Conservation (phyloP, 2,888 invertebrate genomes). For the Congeria kusceri region DNA sequence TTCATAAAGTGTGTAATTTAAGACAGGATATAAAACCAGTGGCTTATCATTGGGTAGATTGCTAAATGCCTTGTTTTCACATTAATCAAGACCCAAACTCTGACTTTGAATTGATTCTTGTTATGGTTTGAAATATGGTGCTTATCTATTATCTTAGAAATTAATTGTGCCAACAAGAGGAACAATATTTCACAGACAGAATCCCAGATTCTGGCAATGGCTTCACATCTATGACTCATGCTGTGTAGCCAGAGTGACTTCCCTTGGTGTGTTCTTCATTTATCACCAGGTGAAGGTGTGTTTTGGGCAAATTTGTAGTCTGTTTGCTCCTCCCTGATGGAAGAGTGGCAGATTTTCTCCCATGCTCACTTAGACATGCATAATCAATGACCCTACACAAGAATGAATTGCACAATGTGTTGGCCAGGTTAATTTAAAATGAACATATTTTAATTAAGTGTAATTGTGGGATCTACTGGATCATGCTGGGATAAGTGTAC, state of each 20-base stretch:
- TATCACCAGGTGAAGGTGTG: too few relatives aligned
- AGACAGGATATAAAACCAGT: constrained; percentile 29
- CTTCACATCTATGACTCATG: background rate
- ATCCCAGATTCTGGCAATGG: background rate
- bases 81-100: constrained; percentile 32
- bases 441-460: background rate
- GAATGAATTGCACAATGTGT: background rate
- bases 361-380: background rate
- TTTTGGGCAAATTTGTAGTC: background rate
- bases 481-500: background rate
- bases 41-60: constrained; percentile 28
- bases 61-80: constrained; percentile 35
- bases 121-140: constrained; percentile 46
- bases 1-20: constrained; percentile 18
- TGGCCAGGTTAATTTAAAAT: background rate
- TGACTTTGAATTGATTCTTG: constrained; percentile 11
- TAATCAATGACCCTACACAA: background rate
- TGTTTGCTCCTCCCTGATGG: constrained; percentile 4
- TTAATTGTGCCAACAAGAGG: constrained; percentile 43
- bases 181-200: constrained; percentile 21
- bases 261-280: constrained; percentile 1
- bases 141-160: constrained; percentile 37
- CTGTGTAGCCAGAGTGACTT: background rate
- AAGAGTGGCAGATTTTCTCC: background rate
- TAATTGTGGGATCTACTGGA: background rate